Conservation (phyloP, 2,113 vertebrate species). For the Gobio gobio region DNA sequence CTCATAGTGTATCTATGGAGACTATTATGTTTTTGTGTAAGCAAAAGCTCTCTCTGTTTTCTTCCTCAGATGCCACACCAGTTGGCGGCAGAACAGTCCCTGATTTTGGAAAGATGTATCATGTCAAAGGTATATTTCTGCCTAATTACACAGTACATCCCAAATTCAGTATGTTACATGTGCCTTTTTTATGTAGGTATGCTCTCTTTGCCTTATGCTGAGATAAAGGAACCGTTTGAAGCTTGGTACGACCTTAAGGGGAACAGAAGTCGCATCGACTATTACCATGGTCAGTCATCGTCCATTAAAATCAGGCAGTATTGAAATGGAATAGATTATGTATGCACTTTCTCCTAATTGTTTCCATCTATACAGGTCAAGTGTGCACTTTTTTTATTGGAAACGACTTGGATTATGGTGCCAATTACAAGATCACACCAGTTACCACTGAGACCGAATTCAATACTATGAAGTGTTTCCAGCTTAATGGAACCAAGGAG, state of each 20-base stretch:
- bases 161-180: not conserved
- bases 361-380: conserved; percentile 67
- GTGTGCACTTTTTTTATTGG: conserved; percentile 80
- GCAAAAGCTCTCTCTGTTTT: not conserved
- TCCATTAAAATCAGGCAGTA: not conserved
- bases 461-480: conserved; percentile 81
- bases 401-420: conserved; percentile 65
- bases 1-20: no score
- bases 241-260: conserved; percentile 79
- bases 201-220: conserved; percentile 81
- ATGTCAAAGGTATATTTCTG: conserved; percentile 79
- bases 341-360: not conserved
- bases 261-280: conserved; percentile 78
- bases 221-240: conserved; percentile 86
- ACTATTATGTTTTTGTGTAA: not conserved
- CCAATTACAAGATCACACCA: conserved; percentile 76
- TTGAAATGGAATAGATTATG: no score
- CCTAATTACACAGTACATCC: not conserved
- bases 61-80: conserved; percentile 62
- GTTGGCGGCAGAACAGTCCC: conserved; percentile 59
- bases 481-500: conserved; percentile 78
- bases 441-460: conserved; percentile 78
- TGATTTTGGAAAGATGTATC: conserved; percentile 79
- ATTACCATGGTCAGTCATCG: conserved; percentile 72
- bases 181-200: conserved; percentile 65